These are phyloP conservation scores for Fabriciana adippe DNA, from an alignment of 2,888 invertebrate species.

Conservation along the genomic window DNA sequence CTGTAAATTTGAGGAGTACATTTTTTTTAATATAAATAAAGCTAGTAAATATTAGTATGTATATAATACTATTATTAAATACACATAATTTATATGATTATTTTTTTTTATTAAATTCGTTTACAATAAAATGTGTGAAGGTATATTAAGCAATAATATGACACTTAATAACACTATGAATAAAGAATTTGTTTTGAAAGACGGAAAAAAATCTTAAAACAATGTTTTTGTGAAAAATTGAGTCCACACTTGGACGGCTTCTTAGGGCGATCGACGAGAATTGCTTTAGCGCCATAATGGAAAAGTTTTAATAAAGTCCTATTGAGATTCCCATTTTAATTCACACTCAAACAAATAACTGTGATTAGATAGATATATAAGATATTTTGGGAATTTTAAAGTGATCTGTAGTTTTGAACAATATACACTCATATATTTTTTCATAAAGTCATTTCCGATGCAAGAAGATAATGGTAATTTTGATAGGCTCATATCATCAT, in stretches of 20 bases:
- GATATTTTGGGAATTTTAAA: too few relatives aligned
- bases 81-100: too few relatives aligned
- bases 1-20: neutral
- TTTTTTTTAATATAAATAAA: neutral
- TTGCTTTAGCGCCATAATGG: conserved; percentile 8
- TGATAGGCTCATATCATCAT: neutral
- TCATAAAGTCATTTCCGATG: neutral
- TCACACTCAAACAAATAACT: too few relatives aligned
- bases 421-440: too few relatives aligned
- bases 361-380: too few relatives aligned
- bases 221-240: neutral
- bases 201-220: neutral
- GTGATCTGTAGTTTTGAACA: too few relatives aligned
- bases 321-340: neutral
- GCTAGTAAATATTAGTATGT: neutral
- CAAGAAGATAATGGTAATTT: conserved; percentile 1
- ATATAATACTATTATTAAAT: too few relatives aligned
- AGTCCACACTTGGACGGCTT: conserved; percentile 12
- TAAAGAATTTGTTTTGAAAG: neutral
- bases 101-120: neutral
- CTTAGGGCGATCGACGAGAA: conserved; percentile 3
- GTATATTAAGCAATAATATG: too few relatives aligned
- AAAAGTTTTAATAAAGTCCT: conserved; percentile 10
- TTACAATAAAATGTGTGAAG: neutral
- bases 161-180: neutral